Evolutionary conservation across 2,113 vertebrate species (phyloP).

Genomic region (Progne subis): DNA sequence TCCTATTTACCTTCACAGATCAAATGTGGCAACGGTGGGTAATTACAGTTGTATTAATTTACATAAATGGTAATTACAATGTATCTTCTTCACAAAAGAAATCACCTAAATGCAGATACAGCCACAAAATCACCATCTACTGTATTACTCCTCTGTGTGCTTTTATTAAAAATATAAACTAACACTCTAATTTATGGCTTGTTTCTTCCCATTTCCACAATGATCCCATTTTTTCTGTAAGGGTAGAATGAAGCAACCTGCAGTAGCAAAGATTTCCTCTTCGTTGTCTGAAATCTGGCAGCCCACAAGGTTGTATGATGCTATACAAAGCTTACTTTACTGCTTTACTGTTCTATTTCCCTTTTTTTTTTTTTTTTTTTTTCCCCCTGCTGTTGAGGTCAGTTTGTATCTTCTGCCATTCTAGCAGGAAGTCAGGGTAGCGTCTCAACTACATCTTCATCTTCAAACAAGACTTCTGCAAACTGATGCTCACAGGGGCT

Average conservation of each 20-base stretch:
- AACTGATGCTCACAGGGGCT: not conserved
- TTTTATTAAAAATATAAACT: not conserved
- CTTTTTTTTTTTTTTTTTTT: not conserved
- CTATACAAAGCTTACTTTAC: not conserved
- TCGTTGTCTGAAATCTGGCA: not conserved
- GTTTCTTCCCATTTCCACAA: not conserved
- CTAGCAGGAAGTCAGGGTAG: not conserved
- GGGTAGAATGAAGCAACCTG: not conserved
- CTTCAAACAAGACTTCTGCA: not conserved
- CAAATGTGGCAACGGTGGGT: not conserved
- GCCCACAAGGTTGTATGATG: not conserved
- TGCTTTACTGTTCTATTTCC: too few species aligned
- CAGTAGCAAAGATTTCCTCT: not conserved
- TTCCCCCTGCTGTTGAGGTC: not conserved
- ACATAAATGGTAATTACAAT: not conserved
- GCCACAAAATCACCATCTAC: not conserved
- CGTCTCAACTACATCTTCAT: not conserved
- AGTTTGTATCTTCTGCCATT: not conserved
- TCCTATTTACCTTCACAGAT: not conserved
- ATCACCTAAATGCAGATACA: not conserved
- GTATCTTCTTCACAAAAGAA: not conserved
- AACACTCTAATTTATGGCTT: not conserved
- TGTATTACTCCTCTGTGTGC: not conserved
- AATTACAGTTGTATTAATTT: not conserved
- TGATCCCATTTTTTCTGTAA: not conserved